Evolutionary conservation across 2,113 vertebrate genomes (phyloP).

Genomic region (Eclectus roratus): DNA sequence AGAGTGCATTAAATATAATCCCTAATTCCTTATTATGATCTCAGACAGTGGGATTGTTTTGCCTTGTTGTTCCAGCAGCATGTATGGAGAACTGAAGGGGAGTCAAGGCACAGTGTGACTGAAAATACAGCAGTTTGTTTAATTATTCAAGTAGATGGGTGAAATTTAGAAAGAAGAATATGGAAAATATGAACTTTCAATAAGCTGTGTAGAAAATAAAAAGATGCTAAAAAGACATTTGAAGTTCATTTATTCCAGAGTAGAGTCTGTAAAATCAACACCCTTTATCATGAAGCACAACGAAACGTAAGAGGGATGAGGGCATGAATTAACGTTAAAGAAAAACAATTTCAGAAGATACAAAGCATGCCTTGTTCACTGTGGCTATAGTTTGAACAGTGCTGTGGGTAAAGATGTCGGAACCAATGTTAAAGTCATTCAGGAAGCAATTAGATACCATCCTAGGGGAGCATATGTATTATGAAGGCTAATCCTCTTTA

Average conservation of each 20-base stretch:
- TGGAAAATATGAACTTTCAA: not conserved
- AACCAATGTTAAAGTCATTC: not conserved
- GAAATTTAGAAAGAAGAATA: not conserved
- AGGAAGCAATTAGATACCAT: not conserved
- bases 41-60: not conserved
- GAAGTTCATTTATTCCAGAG: not conserved
- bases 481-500: not conserved
- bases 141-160: not conserved
- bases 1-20: not conserved
- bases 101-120: not conserved
- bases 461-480: not conserved
- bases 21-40: not conserved
- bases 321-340: not conserved
- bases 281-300: not conserved
- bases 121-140: not conserved
- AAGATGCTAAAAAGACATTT: not conserved
- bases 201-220: not conserved
- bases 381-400: not conserved
- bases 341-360: not conserved
- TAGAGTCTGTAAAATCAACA: not conserved
- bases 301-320: rapidly evolving
- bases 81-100: not conserved
- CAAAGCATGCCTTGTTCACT: rapidly evolving
- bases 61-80: not conserved
- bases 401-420: not conserved